Conservation (phyloP, 2,797 vertebrate species). For the Emydoidea blandingii region DNA sequence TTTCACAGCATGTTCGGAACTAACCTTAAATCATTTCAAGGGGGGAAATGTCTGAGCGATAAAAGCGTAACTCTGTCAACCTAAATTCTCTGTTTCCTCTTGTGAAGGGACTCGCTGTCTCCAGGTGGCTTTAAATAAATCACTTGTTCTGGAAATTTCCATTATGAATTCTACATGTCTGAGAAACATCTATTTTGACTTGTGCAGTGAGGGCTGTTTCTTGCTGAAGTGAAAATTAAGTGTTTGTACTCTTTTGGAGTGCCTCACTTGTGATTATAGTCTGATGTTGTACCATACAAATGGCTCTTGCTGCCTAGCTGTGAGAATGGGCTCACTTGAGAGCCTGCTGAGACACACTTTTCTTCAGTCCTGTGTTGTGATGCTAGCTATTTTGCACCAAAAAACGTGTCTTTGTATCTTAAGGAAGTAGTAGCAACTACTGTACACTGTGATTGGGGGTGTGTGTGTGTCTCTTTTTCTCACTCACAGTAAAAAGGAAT, state of each 20-base stretch:
- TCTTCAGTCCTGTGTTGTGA: neutral
- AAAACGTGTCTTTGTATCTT: neutral
- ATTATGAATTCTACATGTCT: neutral
- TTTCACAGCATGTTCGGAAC: neutral
- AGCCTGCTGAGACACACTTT: neutral
- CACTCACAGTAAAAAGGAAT: neutral
- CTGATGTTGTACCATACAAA: neutral
- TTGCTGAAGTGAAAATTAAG: slow-evolving; percentile 15
- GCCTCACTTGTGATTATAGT: neutral
- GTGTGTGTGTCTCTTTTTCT: neutral
- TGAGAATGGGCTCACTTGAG: neutral
- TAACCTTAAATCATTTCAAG: neutral
- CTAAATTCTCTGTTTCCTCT: neutral
- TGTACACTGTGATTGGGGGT: neutral
- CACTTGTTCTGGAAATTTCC: neutral
- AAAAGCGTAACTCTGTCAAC: neutral
- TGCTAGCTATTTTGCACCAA: neutral
- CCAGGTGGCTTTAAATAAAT: neutral
- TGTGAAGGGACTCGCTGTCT: neutral
- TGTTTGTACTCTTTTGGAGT: neutral
- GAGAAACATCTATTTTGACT: neutral
- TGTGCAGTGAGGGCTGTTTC: neutral
- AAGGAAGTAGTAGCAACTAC: neutral
- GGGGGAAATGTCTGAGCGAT: neutral
- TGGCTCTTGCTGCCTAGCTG: neutral